Evolutionary conservation across 2,797 vertebrate genomes (phyloP), one percentile per base, ranked within the genome.

Genomic region (Micropoecilia bifurca): DNA sequence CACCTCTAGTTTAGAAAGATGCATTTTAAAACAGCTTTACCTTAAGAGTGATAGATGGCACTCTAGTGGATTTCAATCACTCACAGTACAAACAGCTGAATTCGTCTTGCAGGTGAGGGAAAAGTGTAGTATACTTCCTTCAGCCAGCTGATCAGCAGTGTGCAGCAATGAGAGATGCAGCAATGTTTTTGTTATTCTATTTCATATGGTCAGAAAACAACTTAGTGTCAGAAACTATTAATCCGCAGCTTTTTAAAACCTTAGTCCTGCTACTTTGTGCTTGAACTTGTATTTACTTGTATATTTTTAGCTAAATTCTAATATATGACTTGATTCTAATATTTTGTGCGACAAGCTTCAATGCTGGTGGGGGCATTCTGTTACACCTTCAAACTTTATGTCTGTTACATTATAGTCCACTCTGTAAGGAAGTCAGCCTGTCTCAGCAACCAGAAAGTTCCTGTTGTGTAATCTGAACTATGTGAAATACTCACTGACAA

Each of bases 391-490:
- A 16, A 6, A 61, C n/a, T 61, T 6, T 16, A 61, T 3, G 18
- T 55, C 77, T 22, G 12, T 28, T 13, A 71, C 81, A 50, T 75
- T 66, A 71, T 69, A n/a, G 57, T 68, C 41, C 10, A 50, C 53
- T 57, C 61, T 53, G 46, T 57, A 57, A 72, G 43, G 63, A 69
- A 69, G 22, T 14, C 61, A 63, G 20, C 4, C 48, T 59, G 28
- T 59, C 16, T 77, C 46, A 78, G 48, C 30, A 71, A 73, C 33
- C 30, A 63, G 43, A 43, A 33, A 43, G 16, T 45, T 48, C 5
- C 18, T 68, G 10, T 36, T 79, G 47, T 76, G 68, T 47, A 90
- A 77, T 53, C 68, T 20, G 66, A 33, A 63, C 66, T 41, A 83
- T 79, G 69, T 16, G 0, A 81, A 82, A 48, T 3, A 76, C 10